Base-by-base conservation (phyloP, 2,113 vertebrate species). In the Lagopus leucura region DNA sequence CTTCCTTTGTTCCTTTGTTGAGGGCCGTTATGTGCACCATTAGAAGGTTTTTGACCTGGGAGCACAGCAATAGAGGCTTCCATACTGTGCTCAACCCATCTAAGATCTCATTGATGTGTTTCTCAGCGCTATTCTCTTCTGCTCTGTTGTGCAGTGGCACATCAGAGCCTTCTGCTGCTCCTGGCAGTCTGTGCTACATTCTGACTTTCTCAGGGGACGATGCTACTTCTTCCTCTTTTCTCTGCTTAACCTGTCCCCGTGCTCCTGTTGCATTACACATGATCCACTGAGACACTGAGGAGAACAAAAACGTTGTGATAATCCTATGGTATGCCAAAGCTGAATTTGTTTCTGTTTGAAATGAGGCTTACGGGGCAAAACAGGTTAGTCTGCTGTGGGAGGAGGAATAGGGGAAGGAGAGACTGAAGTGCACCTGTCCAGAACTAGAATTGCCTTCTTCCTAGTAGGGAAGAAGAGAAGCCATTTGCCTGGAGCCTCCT, bases 41-140 rank as follows among this genome's bases (percentile, higher is more conserved):
- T 93, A 85, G 82, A 91, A 89, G 64, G 67, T 55, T 87, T 88
- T 82, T 92, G 78, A 92, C 89, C 63, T 91, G 42, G 73, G 43
- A 89, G 75, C 0, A 0, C 52, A 82, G 75, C 64, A 88, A 60
- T 50, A 74, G 66, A 50, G 50, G 67, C 58, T 50, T 94, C 60
- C 2, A 4, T 73, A 54, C 86, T 87, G 74, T 94, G 91, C 55
- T 93, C 69, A 89, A n/a, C 45, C 55, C 75, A 74, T 86, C 85
- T 9, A 10, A 1, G 36, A 55, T 89, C 87, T 86, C 86, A 74
- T 11, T 69, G 74, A 85, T 69, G 42, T 77, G 36, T 86, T 40
- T 93, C 86, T 87, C 72, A 38, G 74, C 67, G 91, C 88, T 93
- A 11, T 89, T 95, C 80, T 78, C 71, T 83, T 95, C 82, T 89